Evolutionary conservation across 2,113 vertebrate genomes (phyloP), one percentile per base, ranked within the genome.

Genomic region (Scortum barcoo): DNA sequence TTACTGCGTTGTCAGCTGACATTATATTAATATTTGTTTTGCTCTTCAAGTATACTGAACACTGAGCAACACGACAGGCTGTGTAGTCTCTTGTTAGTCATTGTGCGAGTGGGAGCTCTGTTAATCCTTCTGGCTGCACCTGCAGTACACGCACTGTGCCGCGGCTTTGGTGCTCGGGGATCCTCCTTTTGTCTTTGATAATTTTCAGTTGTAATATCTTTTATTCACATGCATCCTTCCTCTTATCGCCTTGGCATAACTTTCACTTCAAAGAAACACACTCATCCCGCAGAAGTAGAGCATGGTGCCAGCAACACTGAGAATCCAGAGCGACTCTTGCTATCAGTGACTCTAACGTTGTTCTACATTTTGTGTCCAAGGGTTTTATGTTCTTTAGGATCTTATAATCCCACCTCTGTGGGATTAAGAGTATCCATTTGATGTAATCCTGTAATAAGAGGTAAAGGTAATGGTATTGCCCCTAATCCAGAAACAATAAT

Each of bases 391-490:
- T 50, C 61, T 81, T 69, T 33, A 38, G 36, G 56, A 78, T 72
- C 20, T 86, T 75, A 14, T 10, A 50, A 36, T 58, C 56, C n/a
- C 28, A 28, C 44, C 80, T 77, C 68, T 76, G n/a, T n/a, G 22
- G 42, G 36, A 71, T 70, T 75, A 36, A 36, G n/a, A 60, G 28
- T 65, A 69, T 81, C 81, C 50, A 63, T 83, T 69, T 80, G 78
- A 85, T 86, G 63, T 88, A 87, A 90, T 92, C 90, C 80, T 77
- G 56, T 79, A 80, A 84, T 50, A 42, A 40, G 36, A 77, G 81
- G 81, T 76, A 44, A 74, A 70, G 63, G 53, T 84, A 84, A 91
- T 84, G 71, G 26, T 78, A 26, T 86, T 77, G 46, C 87, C 36
- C 58, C 65, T 85, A 87, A 89, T 89, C 74, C 74, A 80, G 80